Evolutionary conservation across 2,113 vertebrate species (phyloP).

Genomic region (Pao palembangensis): DNA sequence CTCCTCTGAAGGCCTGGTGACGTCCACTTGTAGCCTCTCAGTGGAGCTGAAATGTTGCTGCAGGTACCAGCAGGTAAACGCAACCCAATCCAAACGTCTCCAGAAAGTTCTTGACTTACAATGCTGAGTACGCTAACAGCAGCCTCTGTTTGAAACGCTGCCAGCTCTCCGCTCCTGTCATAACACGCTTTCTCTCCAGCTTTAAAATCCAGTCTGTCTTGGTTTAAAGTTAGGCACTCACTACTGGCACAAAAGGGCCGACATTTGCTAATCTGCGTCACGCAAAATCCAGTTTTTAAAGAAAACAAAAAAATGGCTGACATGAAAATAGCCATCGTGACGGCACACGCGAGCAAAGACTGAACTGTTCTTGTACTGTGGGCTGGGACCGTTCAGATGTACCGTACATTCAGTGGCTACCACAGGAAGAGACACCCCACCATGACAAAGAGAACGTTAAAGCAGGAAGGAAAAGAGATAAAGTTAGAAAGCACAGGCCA

Average conservation of each 20-base stretch:
- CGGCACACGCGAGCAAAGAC: too few species aligned
- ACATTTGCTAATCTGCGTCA: slow-evolving; percentile 18
- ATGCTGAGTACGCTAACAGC: slow-evolving; percentile 18
- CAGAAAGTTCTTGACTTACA: slow-evolving; percentile 24
- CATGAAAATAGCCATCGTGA: neutral
- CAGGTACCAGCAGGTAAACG: slow-evolving; percentile 41
- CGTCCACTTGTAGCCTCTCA: slow-evolving; percentile 59
- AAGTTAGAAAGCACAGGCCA: neutral
- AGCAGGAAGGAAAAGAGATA: slow-evolving; percentile 59
- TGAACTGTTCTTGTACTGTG: slow-evolving; percentile 16
- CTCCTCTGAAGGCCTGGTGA: neutral
- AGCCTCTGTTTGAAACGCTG: slow-evolving; percentile 26
- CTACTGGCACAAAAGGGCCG: slow-evolving; percentile 24
- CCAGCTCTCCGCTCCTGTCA: slow-evolving; percentile 46
- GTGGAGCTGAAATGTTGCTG: slow-evolving; percentile 44
- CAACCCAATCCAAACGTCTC: slow-evolving; percentile 70
- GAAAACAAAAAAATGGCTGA: neutral
- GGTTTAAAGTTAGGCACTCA: slow-evolving; percentile 49
- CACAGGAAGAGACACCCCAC: slow-evolving; percentile 27
- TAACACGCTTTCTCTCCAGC: slow-evolving; percentile 48
- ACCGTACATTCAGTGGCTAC: neutral
- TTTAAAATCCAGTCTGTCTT: slow-evolving; percentile 49
- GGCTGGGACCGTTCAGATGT: neutral
- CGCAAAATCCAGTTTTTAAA: neutral
- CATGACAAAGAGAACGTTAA: slow-evolving; percentile 10